Conservation (phyloP, 2,888 invertebrate genomes). For the Euzophera pinguis region DNA sequence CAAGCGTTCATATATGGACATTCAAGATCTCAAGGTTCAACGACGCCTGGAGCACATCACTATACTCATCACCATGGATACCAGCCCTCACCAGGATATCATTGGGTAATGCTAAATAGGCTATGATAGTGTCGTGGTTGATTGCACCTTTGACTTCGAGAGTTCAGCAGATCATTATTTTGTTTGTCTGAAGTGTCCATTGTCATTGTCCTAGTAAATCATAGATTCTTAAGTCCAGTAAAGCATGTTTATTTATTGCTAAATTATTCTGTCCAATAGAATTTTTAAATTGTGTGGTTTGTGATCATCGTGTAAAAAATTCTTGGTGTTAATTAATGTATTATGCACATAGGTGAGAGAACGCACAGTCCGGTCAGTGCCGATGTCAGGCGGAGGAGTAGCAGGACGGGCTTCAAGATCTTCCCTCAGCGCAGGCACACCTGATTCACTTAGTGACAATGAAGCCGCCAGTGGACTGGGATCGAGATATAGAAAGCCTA, state of each 20-base stretch:
- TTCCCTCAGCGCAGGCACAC: slow-evolving; percentile 91
- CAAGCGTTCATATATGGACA: slow-evolving; percentile 81
- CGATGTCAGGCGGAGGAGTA: slow-evolving; percentile 84
- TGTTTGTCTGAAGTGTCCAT: slow-evolving; percentile 43
- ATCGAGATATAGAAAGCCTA: slow-evolving; percentile 84
- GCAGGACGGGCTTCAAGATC: slow-evolving; percentile 85
- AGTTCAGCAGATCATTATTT: slow-evolving; percentile 42
- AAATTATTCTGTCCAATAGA: not conserved
- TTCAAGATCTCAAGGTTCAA: slow-evolving; percentile 81
- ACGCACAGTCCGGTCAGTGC: slow-evolving; percentile 93
- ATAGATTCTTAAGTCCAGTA: slow-evolving; percentile 46
- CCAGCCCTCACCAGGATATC: slow-evolving; percentile 86
- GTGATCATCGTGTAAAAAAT: not conserved
- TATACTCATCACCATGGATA: slow-evolving; percentile 84
- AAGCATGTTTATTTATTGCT: slow-evolving; percentile 48
- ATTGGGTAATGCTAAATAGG: slow-evolving; percentile 84
- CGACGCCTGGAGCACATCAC: slow-evolving; percentile 82
- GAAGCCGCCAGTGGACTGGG: slow-evolving; percentile 88
- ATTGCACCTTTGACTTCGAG: slow-evolving; percentile 45
- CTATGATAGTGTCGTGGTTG: slow-evolving; percentile 58
- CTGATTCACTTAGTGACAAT: slow-evolving; percentile 93
- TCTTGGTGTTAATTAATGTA: not conserved
- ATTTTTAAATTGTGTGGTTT: slow-evolving; percentile 17
- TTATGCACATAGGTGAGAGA: slow-evolving; percentile 87
- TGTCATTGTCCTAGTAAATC: slow-evolving; percentile 46